phyloP scores from a whole-genome alignment of 2,113 vertebrate species.

The Burhinus bistriatus region DNA sequence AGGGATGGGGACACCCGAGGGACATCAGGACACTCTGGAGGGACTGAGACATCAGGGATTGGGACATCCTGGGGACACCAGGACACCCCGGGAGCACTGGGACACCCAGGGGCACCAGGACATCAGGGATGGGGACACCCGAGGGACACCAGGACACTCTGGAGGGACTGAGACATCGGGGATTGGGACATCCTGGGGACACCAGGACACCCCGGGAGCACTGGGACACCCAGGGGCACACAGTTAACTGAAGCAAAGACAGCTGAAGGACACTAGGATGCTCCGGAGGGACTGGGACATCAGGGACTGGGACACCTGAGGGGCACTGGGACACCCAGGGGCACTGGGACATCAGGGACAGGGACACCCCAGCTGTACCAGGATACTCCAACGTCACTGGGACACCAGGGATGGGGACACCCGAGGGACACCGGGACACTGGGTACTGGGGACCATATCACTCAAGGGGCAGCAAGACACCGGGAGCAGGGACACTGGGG shows the following conservation, averaged over 20 bases:
- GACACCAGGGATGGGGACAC: not conserved
- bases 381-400: not conserved
- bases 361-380: not conserved
- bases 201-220: too few relatives aligned
- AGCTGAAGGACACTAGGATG: not conserved
- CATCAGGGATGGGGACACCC: not conserved
- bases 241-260: too few relatives aligned
- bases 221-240: not conserved
- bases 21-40: too few relatives aligned
- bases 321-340: not conserved
- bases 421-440: too few relatives aligned
- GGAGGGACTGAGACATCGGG: not conserved
- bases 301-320: not conserved
- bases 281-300: not conserved
- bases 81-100: too few relatives aligned
- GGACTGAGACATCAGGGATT: not conserved
- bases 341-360: too few relatives aligned
- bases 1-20: too few relatives aligned
- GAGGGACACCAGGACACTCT: accelerated
- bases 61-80: not conserved
- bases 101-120: not conserved
- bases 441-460: not conserved
- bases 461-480: too few relatives aligned
- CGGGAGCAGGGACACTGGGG: too few relatives aligned
- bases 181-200: not conserved